Base-by-base conservation (phyloP, 1,140 invertebrate species). In the Caenorhabditis latens region DNA sequence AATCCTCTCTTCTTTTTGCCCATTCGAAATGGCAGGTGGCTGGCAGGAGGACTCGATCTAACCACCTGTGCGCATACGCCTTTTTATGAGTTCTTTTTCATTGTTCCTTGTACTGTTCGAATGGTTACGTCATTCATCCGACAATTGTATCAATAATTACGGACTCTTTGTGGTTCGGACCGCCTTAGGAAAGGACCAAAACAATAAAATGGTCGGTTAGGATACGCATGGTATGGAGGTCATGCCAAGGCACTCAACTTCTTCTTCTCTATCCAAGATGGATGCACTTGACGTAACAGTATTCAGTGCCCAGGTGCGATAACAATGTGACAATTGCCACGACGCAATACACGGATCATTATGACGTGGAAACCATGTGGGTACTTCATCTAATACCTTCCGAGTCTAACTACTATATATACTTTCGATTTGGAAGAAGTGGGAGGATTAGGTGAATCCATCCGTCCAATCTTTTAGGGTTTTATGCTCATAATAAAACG, bases 401-500 rank as follows among this genome's bases (percentile, higher is more conserved):
- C 71, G 11, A 71, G 6, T 19, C 65, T 16, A 14, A 79, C 71
- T 79, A 63, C 61, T 63, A 63, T 63, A 79, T 53, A 50, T 46
- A 50, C 46, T 42, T 13, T 40, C 8, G 24, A 65, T 32, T 32
- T 32, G 32, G 32, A 32, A 32, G 32, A 32, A 32, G 32, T 9
- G 63, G 9, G 24, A 50, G 71, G 71, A 79, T 79, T 79, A 79
- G 43, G 71, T 79, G 71, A 79, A 79, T 79, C 71, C 71, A 79
- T 79, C 71, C 46, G 71, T 11, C 71, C 46, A 50, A 50, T 79
- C 71, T 8, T 53, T 16, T 6, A 6, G 4, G 46, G 40, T 79
- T 79, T 79, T 79, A 79, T 79, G 71, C 46, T 79, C 71, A 79
- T 79, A 79, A 79, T 79, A 79, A 79, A 79, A 50, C 71, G 71